These are phyloP conservation scores for Seriola rivoliana DNA, from an alignment of 2,113 vertebrate species.

Conservation along the genomic window DNA sequence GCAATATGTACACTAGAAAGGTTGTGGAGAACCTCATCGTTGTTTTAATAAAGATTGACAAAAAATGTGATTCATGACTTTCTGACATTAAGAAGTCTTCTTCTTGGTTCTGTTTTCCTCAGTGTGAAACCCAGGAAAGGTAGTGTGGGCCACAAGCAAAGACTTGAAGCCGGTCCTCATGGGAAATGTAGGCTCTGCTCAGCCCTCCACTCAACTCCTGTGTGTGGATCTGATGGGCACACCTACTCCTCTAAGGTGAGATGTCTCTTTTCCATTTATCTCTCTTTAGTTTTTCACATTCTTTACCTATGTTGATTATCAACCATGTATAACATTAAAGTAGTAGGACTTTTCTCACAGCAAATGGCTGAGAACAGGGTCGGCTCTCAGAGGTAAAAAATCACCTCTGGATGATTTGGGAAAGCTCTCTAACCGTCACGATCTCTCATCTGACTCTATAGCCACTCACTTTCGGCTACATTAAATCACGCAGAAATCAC, in stretches of 20 bases:
- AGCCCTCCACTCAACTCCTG: conserved; percentile 57
- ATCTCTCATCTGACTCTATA: not conserved
- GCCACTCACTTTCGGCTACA: not conserved
- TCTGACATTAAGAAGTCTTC: not conserved
- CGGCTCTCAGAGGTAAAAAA: conserved; percentile 5
- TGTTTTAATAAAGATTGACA: not conserved
- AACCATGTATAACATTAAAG: not conserved
- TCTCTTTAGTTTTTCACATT: not conserved
- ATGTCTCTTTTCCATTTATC: not conserved
- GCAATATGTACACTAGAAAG: not conserved
- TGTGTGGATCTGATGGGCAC: conserved; percentile 89
- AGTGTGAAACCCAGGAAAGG: conserved; percentile 79
- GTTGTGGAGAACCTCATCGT: not conserved
- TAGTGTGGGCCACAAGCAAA: conserved; percentile 84
- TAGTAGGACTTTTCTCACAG: not conserved
- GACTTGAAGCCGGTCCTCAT: conserved; percentile 83
- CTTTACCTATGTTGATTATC: not conserved
- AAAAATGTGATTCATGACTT: not conserved
- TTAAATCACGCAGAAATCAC: conserved; percentile 12
- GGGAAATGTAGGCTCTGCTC: conserved; percentile 91
- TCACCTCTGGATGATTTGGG: not conserved
- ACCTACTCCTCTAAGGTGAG: conserved; percentile 87
- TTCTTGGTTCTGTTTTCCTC: conserved; percentile 15
- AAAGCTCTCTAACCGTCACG: conserved; percentile 7
- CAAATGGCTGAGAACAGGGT: conserved; percentile 18